Evolutionary conservation across 2,888 invertebrate genomes (phyloP).

Genomic region (Lycia hirtaria): DNA sequence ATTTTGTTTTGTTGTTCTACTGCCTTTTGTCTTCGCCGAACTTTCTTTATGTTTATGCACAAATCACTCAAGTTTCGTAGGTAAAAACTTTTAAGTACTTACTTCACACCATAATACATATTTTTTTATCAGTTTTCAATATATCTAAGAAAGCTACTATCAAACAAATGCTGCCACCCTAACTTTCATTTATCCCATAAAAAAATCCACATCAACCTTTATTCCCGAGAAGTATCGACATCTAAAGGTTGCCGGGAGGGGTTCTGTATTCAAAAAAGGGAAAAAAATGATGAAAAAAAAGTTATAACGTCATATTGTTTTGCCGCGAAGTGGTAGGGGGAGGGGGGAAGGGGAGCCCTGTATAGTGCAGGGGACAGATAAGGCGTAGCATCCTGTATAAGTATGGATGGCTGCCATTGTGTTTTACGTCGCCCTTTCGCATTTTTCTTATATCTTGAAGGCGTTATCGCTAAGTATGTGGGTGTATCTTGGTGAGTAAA

Average conservation of each 20-base stretch:
- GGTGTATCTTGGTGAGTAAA: constrained; percentile 38
- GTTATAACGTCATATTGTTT: constrained; percentile 86
- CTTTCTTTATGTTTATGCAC: no score
- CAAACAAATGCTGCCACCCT: constrained; percentile 14
- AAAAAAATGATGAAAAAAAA: constrained; percentile 81
- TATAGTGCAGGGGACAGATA: constrained; percentile 80
- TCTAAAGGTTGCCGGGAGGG: constrained; percentile 71
- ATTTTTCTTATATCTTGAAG: constrained; percentile 69
- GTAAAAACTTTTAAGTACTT: no score
- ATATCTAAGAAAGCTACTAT: background rate
- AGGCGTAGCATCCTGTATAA: constrained; percentile 72
- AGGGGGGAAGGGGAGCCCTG: constrained; percentile 59
- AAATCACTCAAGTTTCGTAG: no score
- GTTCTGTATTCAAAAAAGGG: constrained; percentile 80
- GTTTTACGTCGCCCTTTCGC: constrained; percentile 66
- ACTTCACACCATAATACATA: background rate
- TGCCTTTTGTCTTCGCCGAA: no score
- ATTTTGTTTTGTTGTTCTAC: no score
- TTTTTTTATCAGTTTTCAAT: background rate
- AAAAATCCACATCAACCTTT: constrained; percentile 56
- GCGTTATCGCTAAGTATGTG: constrained; percentile 58
- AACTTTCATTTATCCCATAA: constrained; percentile 20
- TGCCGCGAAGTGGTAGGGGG: constrained; percentile 73
- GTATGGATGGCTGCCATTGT: constrained; percentile 67
- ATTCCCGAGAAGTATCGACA: constrained; percentile 66